A percentile compares a stretch with the other conserved stretches of the same genome.
These are phyloP conservation scores for Sebastes cheni DNA, from an alignment of 2,797 vertebrate species.

Conservation along the genomic window DNA sequence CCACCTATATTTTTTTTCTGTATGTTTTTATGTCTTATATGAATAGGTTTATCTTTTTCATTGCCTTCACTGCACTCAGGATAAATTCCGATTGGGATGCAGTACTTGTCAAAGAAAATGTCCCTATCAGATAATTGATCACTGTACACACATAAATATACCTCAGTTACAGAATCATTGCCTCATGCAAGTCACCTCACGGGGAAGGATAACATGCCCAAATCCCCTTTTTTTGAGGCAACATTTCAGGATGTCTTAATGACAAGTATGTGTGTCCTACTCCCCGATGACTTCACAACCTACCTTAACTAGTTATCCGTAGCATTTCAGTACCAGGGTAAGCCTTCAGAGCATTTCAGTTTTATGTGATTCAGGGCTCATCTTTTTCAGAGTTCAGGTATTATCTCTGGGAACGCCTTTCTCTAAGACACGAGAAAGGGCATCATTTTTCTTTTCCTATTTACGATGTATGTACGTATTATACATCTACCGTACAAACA, in stretches of 20 bases:
- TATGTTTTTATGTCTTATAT: conserved; percentile 13
- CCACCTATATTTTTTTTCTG: background rate
- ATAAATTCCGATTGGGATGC: conserved; percentile 40
- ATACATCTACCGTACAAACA: background rate
- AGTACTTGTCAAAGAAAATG: conserved; percentile 44
- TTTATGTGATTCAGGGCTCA: conserved; percentile 24
- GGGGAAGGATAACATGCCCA: conserved; percentile 5
- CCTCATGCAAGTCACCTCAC: conserved; percentile 37
- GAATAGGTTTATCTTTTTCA: conserved; percentile 24
- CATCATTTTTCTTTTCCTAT: background rate
- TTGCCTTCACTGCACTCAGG: conserved; percentile 65
- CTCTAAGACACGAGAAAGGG: background rate
- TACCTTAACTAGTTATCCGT: conserved; percentile 60
- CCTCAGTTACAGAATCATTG: conserved; percentile 62
- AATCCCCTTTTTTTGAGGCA: conserved; percentile 18
- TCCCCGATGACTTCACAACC: conserved; percentile 54
- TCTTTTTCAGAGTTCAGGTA: conserved; percentile 35
- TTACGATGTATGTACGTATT: background rate
- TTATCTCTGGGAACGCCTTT: conserved; percentile 45
- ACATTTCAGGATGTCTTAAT: conserved; percentile 54
- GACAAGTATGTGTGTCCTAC: conserved; percentile 38
- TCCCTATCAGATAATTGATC: conserved; percentile 31
- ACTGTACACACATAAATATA: conserved; percentile 53
- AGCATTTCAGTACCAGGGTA: conserved; percentile 55
- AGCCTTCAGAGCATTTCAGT: conserved; percentile 51